Evolutionary conservation across 1,140 invertebrate genomes (phyloP), one percentile per base, ranked within the genome.

Genomic region (Bombus waltoni): DNA sequence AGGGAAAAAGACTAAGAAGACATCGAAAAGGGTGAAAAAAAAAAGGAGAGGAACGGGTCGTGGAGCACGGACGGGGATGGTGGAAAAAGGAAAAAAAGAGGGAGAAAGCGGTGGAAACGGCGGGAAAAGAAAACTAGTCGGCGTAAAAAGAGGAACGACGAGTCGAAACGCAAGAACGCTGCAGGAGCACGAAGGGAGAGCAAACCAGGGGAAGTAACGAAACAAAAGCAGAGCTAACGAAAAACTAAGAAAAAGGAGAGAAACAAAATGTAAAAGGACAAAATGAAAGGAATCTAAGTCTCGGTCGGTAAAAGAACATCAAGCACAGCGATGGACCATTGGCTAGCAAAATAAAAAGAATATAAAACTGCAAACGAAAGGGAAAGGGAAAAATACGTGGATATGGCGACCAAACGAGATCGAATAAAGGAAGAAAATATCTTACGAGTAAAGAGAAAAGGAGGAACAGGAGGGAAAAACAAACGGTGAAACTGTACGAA

Each of bases 61-160:
- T 9, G 25, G 44, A 53, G 32, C 1, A 13, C 38, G 47, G 68
- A 59, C 15, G 38, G 9, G 25, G 4, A 71, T 1, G 5, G 9
- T 9, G 25, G 68, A 38, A 59, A 71, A 53, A 57, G 18, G 47
- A 22, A 72, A 57, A 57, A 40, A 25, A 38, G 38, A 57, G 25
- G 22, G 38, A 15, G 32, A 38, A 70, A 40, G 9, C 35, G 11
- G 35, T 57, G 70, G 53, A 44, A 59, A 44, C n/a, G 18, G 38
- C 53, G 75, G 75, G 35, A 32, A 77, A 77, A 42, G 75, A 77
- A 62, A 77, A 77, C 57, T 77, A 59, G 57, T 28, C 62, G 65
- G 25, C 35, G 65, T 32, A 81, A 72, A 72, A 81, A 57, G 70
- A 72, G 68, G 8, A 81, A 47, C 47, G 66, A 47, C 66, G 25